Evolutionary conservation across 2,113 vertebrate genomes (phyloP).

Genomic region (Megaceryle torquata): DNA sequence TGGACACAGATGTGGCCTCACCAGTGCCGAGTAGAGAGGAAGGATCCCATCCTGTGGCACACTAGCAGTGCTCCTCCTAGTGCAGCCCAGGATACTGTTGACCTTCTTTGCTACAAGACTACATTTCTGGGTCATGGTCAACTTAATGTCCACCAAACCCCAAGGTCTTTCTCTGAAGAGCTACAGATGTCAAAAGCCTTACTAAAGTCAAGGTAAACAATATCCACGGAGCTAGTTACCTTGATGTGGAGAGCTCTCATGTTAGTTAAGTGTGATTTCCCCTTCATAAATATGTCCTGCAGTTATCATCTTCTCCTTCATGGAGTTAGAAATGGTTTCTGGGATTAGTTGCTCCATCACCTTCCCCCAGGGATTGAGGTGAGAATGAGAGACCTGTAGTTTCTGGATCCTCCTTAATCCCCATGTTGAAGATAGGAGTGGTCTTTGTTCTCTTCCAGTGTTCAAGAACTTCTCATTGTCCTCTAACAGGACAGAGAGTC

Average conservation of each 20-base stretch:
- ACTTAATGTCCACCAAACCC: neutral
- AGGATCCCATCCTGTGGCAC: too few relatives aligned
- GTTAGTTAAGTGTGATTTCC: neutral
- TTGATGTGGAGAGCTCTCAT: neutral
- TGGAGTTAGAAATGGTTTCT: neutral
- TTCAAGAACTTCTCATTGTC: neutral
- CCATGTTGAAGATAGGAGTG: neutral
- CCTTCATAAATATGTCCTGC: neutral
- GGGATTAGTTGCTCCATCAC: neutral
- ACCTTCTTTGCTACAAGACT: neutral
- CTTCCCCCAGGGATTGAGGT: neutral
- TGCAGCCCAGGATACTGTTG: neutral
- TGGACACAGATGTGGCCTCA: neutral
- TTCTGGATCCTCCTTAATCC: neutral
- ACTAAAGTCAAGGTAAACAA: neutral
- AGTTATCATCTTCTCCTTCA: neutral
- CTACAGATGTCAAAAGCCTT: neutral
- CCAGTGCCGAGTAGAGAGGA: neutral
- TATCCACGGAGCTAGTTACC: neutral
- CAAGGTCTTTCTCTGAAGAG: neutral
- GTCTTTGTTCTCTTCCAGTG: neutral
- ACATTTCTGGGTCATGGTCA: neutral
- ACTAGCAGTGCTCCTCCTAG: neutral
- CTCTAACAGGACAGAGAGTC: neutral
- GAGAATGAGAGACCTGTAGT: neutral